Percentiles rank a stretch among this genome's conserved stretches.
phyloP scores from a whole-genome alignment of 2,888 invertebrate genomes.

The Agrotis exclamationis region DNA sequence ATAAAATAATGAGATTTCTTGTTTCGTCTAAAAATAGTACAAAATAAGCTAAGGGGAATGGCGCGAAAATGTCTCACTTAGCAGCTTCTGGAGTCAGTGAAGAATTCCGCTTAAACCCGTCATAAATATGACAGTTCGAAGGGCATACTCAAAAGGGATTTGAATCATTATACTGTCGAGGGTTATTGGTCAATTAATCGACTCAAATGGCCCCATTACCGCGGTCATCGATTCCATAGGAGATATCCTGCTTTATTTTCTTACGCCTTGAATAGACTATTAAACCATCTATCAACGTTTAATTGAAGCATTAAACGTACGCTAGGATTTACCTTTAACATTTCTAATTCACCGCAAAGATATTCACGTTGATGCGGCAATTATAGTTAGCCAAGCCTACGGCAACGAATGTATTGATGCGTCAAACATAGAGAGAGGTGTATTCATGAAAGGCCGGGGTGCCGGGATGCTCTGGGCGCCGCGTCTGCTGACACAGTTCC shows the following conservation, averaged over 20 bases:
- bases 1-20: slow-evolving; percentile 29
- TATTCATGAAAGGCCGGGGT: slow-evolving; percentile 83
- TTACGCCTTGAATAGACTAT: slow-evolving; percentile 10
- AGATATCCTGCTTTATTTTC: slow-evolving; percentile 37
- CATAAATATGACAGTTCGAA: slow-evolving; percentile 65
- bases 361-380: slow-evolving; percentile 66
- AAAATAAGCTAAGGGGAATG: slow-evolving; percentile 57
- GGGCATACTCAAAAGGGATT: slow-evolving; percentile 29
- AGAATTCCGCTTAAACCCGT: slow-evolving; percentile 60
- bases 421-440: slow-evolving; percentile 80
- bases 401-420: slow-evolving; percentile 84
- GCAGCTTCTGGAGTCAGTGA: slow-evolving; percentile 57
- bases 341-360: slow-evolving; percentile 45
- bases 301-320: slow-evolving; percentile 14
- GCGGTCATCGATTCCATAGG: slow-evolving; percentile 33
- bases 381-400: slow-evolving; percentile 72
- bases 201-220: slow-evolving; percentile 44
- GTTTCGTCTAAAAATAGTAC: slow-evolving; percentile 40
- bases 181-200: slow-evolving; percentile 56
- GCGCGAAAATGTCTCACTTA: slow-evolving; percentile 67
- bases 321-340: slow-evolving; percentile 25
- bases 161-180: slow-evolving; percentile 29
- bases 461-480: slow-evolving; percentile 81
- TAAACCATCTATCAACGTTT: slow-evolving; percentile 11
- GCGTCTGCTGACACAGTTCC: slow-evolving; percentile 88